phyloP scores from a whole-genome alignment of 2,797 vertebrate genomes.

The Danionella dracula region DNA sequence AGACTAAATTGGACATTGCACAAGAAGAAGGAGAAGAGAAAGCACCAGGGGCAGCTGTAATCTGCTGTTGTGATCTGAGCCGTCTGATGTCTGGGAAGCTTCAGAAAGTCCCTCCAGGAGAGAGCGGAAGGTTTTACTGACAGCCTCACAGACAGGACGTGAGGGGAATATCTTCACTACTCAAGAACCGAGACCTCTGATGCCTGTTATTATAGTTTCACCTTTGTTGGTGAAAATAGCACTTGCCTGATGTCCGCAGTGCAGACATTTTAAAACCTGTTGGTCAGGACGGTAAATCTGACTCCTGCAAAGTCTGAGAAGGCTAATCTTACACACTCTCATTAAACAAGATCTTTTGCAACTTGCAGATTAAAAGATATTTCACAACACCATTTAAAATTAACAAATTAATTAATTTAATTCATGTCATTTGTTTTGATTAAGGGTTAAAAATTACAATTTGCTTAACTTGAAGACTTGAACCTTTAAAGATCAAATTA shows the following conservation, averaged over 20 bases:
- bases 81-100: constrained; percentile 16
- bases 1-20: constrained; percentile 11
- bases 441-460: too few species aligned
- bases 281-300: neutral
- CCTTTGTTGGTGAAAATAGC: neutral
- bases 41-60: constrained; percentile 12
- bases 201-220: neutral
- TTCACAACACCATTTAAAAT: too few species aligned
- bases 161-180: neutral
- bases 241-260: neutral
- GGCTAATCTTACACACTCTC: neutral
- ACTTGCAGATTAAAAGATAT: too few species aligned
- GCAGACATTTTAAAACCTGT: neutral
- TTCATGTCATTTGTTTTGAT: too few species aligned
- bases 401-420: too few species aligned
- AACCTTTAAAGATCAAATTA: too few species aligned
- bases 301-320: neutral
- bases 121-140: neutral
- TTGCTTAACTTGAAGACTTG: too few species aligned
- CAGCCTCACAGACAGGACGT: neutral
- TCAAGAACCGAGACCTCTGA: neutral
- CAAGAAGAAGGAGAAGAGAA: constrained; percentile 4
- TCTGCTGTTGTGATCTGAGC: constrained; percentile 26
- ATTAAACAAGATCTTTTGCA: too few species aligned
- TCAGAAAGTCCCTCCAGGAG: constrained; percentile 8